phyloP scores from a whole-genome alignment of 2,888 invertebrate species.

The Pyrrhosoma nymphula region DNA sequence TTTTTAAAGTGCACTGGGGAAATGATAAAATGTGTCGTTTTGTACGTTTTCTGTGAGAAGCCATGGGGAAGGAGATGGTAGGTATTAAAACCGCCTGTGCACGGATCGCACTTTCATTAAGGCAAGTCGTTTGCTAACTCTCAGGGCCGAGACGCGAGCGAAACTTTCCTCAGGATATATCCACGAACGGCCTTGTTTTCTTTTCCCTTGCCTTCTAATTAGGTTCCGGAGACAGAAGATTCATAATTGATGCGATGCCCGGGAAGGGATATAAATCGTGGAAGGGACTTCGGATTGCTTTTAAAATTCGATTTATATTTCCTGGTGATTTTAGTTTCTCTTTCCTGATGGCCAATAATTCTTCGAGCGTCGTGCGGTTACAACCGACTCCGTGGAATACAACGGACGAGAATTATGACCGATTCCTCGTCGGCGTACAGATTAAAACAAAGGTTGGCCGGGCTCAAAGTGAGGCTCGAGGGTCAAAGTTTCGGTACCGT shows the following conservation, averaged over 20 bases:
- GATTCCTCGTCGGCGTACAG: background rate
- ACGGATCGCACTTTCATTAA: background rate
- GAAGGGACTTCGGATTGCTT: background rate
- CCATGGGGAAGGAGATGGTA: background rate
- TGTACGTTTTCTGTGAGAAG: background rate
- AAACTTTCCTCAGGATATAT: background rate
- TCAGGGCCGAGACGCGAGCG: background rate
- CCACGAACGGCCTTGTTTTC: background rate
- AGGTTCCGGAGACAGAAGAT: constrained; percentile 20
- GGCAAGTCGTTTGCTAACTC: constrained; percentile 10
- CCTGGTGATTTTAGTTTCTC: background rate
- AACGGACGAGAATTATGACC: background rate
- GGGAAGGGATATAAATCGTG: background rate
- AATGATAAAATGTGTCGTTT: background rate
- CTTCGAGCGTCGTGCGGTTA: background rate
- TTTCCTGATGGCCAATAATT: constrained; percentile 8
- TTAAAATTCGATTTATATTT: constrained; percentile 38
- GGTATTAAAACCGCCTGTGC: background rate
- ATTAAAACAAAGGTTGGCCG: background rate
- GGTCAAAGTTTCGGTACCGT: background rate
- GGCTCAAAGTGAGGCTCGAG: background rate
- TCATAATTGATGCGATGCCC: constrained; percentile 35
- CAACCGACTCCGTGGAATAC: background rate
- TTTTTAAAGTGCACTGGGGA: background rate
- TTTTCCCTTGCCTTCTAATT: constrained; percentile 21